A percentile compares a stretch with the other conserved stretches of the same genome.
Evolutionary conservation across 2,797 vertebrate species (phyloP).

Genomic region (Peromyscus melanophrys): DNA sequence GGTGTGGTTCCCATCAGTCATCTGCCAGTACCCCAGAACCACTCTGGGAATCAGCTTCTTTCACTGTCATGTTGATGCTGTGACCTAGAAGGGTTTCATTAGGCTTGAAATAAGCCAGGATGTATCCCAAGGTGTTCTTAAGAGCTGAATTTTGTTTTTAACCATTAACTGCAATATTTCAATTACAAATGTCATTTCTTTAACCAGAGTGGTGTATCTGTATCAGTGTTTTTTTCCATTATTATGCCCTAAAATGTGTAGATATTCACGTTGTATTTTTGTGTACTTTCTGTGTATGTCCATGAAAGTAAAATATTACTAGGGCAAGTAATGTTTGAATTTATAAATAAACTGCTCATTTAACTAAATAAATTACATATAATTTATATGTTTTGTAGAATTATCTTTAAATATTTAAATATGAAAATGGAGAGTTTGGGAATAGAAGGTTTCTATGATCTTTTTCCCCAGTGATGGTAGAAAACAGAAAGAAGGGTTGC

Average conservation of each 20-base stretch:
- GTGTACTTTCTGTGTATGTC: not conserved
- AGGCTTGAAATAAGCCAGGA: not conserved
- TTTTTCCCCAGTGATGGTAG: fast-evolving
- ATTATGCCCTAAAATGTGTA: not conserved
- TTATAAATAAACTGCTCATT: not conserved
- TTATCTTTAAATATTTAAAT: not conserved
- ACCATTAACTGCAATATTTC: not conserved
- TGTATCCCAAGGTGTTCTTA: not conserved
- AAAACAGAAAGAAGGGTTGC: not conserved
- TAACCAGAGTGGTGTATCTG: not conserved
- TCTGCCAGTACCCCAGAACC: not conserved
- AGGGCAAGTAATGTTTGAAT: not conserved
- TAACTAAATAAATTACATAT: not conserved
- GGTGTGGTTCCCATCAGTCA: not conserved
- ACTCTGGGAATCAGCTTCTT: not conserved
- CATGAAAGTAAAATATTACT: not conserved
- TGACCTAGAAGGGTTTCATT: not conserved
- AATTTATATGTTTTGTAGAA: not conserved
- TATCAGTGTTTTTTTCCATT: not conserved
- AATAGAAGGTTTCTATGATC: not conserved
- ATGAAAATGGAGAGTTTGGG: not conserved
- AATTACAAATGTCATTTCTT: not conserved
- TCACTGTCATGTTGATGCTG: not conserved
- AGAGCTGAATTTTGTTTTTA: not conserved
- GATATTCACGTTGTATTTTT: not conserved